Base-by-base conservation (phyloP, 1,140 invertebrate species). In the Lordiphosa stackelbergi region DNA sequence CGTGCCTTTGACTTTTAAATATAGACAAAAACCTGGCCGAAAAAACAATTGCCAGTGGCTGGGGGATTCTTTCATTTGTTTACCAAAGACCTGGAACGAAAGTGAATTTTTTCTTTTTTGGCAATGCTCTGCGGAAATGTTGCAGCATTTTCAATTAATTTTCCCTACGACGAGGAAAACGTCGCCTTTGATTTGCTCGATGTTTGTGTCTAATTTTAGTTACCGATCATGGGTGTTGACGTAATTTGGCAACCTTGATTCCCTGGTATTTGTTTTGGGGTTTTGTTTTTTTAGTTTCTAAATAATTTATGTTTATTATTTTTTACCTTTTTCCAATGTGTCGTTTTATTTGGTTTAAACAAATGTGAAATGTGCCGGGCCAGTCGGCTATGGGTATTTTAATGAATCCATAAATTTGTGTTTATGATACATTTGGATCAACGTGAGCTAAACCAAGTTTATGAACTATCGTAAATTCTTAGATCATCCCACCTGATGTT, bases 231-330 rank as follows among this genome's bases (percentile, higher is more conserved):
- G 49, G 63, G 58, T 65, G 75, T 83, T 81, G 75, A 81, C 75
- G 75, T 83, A 75, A 81, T 81, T 83, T 83, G 75, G 75, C 75
- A 81, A 81, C 75, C 75, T 81, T 81, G 75, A 81, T 83, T 83
- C 66, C 66, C 56, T 59, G 9, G 47, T 59, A 36, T 51, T 49
- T 45, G 53, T 36, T 54, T 46, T 37, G 11, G 24, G 45, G 34
- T 41, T 60, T 70, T 73, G 52, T 36, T 36, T 46, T 62, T 63
- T 56, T 71, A 53, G 47, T 66, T 48, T 60, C 31, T 31, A 43
- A 81, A 81, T 81, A 75, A 81, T 81, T 81, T 81, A 83, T 81
- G 59, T 83, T 83, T 81, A 81, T 81, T 83, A 64, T 69, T 83
- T 83, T 74, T 81, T 81, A 83, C 77, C 77, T 83, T 81, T 79